Conservation (phyloP, 2,888 invertebrate species). For the Meiosimyza decipiens region DNA sequence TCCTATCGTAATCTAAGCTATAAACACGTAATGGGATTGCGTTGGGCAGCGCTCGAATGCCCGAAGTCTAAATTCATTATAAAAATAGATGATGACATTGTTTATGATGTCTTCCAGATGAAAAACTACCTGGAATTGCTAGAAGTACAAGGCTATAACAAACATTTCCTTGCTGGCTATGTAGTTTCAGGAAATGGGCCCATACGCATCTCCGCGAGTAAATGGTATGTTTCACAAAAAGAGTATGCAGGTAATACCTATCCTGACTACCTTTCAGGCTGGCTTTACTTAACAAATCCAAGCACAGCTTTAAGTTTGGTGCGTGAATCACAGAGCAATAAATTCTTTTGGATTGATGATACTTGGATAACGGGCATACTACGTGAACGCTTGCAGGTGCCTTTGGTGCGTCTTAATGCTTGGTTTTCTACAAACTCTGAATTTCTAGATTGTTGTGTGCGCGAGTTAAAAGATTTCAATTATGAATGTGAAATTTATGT, state of each 20-base stretch:
- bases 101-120: constrained; percentile 75
- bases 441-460: constrained; percentile 79
- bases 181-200: constrained; percentile 74
- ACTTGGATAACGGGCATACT: constrained; percentile 86
- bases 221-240: constrained; percentile 80
- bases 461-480: constrained; percentile 70
- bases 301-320: constrained; percentile 72
- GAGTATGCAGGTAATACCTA: constrained; percentile 75
- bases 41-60: constrained; percentile 78
- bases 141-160: constrained; percentile 57
- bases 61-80: constrained; percentile 73
- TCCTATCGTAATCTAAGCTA: constrained; percentile 84
- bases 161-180: constrained; percentile 73
- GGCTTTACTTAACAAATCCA: constrained; percentile 83
- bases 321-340: constrained; percentile 69
- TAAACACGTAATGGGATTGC: constrained; percentile 84
- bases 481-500: constrained; percentile 77
- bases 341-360: constrained; percentile 94
- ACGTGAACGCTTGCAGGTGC: constrained; percentile 71
- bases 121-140: constrained; percentile 66
- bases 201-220: constrained; percentile 75
- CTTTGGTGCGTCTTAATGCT: constrained; percentile 70
- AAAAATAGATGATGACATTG: constrained; percentile 86
- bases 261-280: constrained; percentile 84
- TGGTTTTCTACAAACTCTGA: constrained; percentile 79